phyloP scores from a whole-genome alignment of 2,113 vertebrate genomes.

The Trogon melanurus region DNA sequence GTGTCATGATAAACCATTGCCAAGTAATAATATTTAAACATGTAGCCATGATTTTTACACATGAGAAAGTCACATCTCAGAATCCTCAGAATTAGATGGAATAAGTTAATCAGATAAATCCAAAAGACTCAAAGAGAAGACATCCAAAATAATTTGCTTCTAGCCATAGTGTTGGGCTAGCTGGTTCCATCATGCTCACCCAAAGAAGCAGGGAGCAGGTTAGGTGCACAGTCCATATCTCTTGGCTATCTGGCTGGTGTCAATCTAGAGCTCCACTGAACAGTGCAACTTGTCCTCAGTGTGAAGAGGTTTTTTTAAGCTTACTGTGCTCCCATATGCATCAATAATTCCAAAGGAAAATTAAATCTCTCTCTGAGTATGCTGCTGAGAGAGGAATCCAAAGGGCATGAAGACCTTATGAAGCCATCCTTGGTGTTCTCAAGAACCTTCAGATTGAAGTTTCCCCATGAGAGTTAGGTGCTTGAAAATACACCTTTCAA shows the following conservation, averaged over 20 bases:
- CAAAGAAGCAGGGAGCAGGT: background rate
- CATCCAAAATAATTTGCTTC: background rate
- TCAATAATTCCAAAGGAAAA: background rate
- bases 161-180: background rate
- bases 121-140: background rate
- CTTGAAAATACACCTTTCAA: background rate
- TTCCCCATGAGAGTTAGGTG: background rate
- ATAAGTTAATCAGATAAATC: background rate
- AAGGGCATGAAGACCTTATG: background rate
- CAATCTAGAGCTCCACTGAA: background rate
- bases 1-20: background rate
- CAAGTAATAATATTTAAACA: background rate
- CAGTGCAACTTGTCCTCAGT: background rate
- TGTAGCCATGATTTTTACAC: background rate
- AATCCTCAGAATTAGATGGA: background rate
- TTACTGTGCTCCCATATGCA: background rate
- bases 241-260: background rate
- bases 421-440: background rate
- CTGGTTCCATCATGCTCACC: background rate
- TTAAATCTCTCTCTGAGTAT: background rate
- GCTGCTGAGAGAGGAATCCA: background rate
- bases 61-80: background rate
- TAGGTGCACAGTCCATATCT: background rate
- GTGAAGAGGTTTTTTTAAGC: background rate
- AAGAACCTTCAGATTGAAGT: background rate